These are phyloP conservation scores for Drosophila pectinifera DNA, from an alignment of 1,140 invertebrate species.

Conservation along the genomic window DNA sequence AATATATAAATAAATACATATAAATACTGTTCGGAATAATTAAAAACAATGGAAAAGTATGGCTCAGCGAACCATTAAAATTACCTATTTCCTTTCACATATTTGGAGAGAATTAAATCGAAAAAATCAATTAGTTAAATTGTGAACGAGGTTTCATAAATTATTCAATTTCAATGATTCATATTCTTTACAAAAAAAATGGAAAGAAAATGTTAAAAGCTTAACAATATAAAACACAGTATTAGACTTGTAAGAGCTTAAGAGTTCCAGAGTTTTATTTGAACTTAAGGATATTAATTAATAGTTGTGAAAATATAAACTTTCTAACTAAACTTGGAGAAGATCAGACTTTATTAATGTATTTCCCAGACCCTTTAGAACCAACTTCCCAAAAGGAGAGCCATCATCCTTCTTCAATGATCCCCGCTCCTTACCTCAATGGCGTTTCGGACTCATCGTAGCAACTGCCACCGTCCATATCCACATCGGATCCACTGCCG, in stretches of 20 bases:
- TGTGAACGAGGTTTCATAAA: background rate
- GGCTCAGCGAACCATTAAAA: background rate
- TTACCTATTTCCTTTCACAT: background rate
- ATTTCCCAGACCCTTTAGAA: background rate
- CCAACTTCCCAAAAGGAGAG: background rate
- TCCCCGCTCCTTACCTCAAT: slow-evolving; percentile 63
- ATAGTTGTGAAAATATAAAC: background rate
- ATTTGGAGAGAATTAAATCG: background rate
- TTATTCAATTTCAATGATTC: too few species aligned
- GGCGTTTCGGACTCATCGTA: slow-evolving; percentile 85
- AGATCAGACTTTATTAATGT: too few species aligned
- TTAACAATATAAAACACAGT: too few species aligned
- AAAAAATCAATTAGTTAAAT: background rate
- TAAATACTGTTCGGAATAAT: background rate
- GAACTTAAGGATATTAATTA: rapidly evolving
- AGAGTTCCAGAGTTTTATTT: too few species aligned
- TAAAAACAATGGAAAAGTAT: background rate
- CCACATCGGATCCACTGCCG: slow-evolving; percentile 85
- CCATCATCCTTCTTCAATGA: background rate
- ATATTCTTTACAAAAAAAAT: too few species aligned
- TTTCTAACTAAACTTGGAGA: background rate
- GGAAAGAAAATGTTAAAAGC: too few species aligned
- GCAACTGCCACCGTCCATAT: slow-evolving; percentile 85
- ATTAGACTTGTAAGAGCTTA: background rate
- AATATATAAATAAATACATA: background rate